phyloP scores from a whole-genome alignment of 2,888 invertebrate species.

The Drosophila flavopinicola region DNA sequence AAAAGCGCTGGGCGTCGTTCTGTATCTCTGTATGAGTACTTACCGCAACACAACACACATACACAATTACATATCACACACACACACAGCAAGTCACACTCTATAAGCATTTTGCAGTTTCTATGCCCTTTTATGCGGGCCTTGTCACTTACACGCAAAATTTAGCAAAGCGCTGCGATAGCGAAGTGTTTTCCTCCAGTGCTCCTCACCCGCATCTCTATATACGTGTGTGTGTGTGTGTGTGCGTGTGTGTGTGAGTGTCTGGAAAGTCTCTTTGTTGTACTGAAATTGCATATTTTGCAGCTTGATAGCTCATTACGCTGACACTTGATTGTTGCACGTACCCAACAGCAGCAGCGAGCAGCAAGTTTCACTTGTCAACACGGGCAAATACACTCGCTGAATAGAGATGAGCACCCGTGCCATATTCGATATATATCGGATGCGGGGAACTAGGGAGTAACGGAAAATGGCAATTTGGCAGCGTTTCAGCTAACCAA shows the following conservation, averaged over 20 bases:
- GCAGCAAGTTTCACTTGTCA: constrained; percentile 31
- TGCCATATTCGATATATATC: background rate
- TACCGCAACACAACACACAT: constrained; percentile 23
- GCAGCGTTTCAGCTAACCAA: too few species aligned
- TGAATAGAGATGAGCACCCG: constrained; percentile 31
- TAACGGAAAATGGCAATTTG: too few species aligned
- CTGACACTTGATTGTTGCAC: constrained; percentile 80
- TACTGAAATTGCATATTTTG: constrained; percentile 79
- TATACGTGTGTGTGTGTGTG: constrained; percentile 1
- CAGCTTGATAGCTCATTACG: constrained; percentile 81
- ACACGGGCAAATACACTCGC: constrained; percentile 12
- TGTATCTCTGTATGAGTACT: constrained; percentile 25
- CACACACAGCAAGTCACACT: constrained; percentile 23
- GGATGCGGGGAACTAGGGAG: too few species aligned
- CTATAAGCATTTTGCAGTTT: constrained; percentile 55
- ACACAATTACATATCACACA: constrained; percentile 22
- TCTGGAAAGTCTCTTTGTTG: constrained; percentile 53
- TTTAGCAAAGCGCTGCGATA: constrained; percentile 73
- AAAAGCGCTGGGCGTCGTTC: constrained; percentile 48
- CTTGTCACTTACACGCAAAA: constrained; percentile 78
- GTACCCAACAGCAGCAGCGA: constrained; percentile 38
- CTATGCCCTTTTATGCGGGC: constrained; percentile 68
- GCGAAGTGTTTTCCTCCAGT: constrained; percentile 62
- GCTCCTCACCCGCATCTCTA: constrained; percentile 44
- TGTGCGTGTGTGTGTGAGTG: constrained; percentile 8